phyloP scores from a whole-genome alignment of 2,888 invertebrate species.

The Cheilosia grossa region DNA sequence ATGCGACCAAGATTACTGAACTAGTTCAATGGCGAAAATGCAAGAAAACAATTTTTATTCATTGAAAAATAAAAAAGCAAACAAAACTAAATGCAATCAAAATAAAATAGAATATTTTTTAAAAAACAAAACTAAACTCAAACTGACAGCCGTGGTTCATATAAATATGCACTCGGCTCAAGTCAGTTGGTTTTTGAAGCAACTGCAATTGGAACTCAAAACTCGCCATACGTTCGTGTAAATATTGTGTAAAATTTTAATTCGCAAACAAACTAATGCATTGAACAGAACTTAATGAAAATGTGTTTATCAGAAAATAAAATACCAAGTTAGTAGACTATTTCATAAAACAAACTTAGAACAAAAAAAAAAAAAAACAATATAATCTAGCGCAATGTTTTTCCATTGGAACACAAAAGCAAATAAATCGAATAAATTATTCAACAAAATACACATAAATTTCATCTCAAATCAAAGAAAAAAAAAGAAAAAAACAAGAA shows the following conservation, averaged over 20 bases:
- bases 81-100: conserved; percentile 5
- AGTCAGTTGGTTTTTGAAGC: conserved; percentile 57
- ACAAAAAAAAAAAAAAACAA: conserved; percentile 40
- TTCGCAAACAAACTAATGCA: conserved; percentile 36
- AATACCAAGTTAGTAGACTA: conserved; percentile 39
- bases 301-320: not conserved
- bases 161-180: conserved; percentile 31
- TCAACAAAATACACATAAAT: conserved; percentile 45
- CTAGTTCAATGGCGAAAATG: conserved; percentile 29
- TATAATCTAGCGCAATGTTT: conserved; percentile 54
- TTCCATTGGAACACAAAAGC: conserved; percentile 56
- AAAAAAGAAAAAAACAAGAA: not conserved
- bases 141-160: not conserved
- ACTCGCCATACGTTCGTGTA: conserved; percentile 72
- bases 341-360: conserved; percentile 38
- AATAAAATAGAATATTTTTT: conserved; percentile 40
- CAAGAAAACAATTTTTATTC: not conserved
- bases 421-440: conserved; percentile 40
- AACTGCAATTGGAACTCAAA: conserved; percentile 69
- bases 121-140: not conserved
- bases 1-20: not conserved
- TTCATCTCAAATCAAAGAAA: conserved; percentile 43
- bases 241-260: conserved; percentile 68
- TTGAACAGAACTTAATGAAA: conserved; percentile 27
- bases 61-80: not conserved